Base-by-base conservation (phyloP, 2,797 vertebrate species). In the Brachyalestes nurse region DNA sequence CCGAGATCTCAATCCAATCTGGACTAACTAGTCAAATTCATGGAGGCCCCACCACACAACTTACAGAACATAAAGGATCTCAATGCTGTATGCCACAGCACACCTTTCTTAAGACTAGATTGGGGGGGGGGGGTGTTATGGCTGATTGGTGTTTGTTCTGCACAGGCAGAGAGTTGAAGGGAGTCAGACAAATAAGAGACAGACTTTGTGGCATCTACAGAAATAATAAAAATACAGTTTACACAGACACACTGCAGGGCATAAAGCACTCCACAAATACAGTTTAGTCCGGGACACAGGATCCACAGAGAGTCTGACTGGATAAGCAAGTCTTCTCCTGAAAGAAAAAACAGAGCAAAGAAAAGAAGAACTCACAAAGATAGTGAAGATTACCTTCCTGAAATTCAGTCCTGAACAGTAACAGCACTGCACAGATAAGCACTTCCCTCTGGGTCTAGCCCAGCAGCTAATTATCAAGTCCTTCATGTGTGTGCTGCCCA, bases 211-310 rank as follows among this genome's bases (percentile, higher is more conserved):
- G 42, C 45, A 49, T 49, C 42, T 65, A 65, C 62, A 40, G 62
- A 28, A 65, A 10, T 65, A 64, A 64, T 38, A 64, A 25, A 64
- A 64, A 64, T 38, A 64, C 5, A 17, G 61, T 38, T 34, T 34
- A 64, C 25, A 14, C 61, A 64, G 61, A 64, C 61, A 64, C 13
- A 65, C 62, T 65, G 62, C 34, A 40, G 34, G 62, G 62, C 34
- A 40, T n/a, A 19, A 40, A 40, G 40, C 16, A 7, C 62, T 65
- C 28, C 62, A 65, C 62, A 40, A 65, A 19, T 19, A 40, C 13
- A 6, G 62, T 21, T 65, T 65, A 65, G 34, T 38, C 16, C 7
- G 5, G 62, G 62, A 40, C 17, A 65, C 34, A 38, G 34, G 16
- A 64, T 38, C 61, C 61, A 19, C 13, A 64, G 61, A 34, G 61